Evolutionary conservation across 1,140 invertebrate species (phyloP).

Genomic region (Drosophila nebulosa): DNA sequence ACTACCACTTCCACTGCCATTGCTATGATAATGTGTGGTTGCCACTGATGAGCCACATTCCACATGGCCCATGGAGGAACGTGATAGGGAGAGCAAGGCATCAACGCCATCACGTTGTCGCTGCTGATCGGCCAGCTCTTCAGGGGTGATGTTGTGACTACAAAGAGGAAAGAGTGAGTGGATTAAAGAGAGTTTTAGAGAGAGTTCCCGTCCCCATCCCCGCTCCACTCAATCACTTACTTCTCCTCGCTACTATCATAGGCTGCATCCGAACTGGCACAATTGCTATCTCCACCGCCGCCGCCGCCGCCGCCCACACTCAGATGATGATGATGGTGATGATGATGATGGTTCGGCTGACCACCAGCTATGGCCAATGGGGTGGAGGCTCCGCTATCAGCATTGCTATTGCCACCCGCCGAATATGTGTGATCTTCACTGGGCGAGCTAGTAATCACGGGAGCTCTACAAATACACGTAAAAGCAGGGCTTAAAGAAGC

Average conservation of each 20-base stretch:
- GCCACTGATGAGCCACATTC: slow-evolving; percentile 61
- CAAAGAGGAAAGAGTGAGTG: neutral
- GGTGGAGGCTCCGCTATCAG: slow-evolving; percentile 72
- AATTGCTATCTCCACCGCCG: slow-evolving; percentile 65
- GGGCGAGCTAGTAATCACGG: slow-evolving; percentile 87
- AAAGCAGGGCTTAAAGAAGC: too few species aligned
- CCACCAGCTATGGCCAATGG: slow-evolving; percentile 68
- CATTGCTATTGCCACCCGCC: slow-evolving; percentile 80
- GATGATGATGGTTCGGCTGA: slow-evolving; percentile 9
- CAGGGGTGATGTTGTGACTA: slow-evolving; percentile 71
- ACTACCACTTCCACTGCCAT: slow-evolving; percentile 44
- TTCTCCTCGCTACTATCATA: slow-evolving; percentile 83
- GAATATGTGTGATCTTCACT: slow-evolving; percentile 91
- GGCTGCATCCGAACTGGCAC: slow-evolving; percentile 81
- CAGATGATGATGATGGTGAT: slow-evolving; percentile 1
- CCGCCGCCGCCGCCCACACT: slow-evolving; percentile 19
- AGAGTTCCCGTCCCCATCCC: too few species aligned
- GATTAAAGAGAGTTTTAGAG: neutral
- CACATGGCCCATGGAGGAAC: slow-evolving; percentile 63
- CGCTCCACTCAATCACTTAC: slow-evolving; percentile 60
- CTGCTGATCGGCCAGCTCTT: slow-evolving; percentile 87
- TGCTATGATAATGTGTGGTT: slow-evolving; percentile 58
- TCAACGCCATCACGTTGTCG: slow-evolving; percentile 90
- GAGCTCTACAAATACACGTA: slow-evolving; percentile 65
- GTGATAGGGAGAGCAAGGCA: slow-evolving; percentile 84